Percentiles rank a stretch among this genome's conserved stretches.
Conservation (phyloP, 2,797 vertebrate genomes). For the Bradypodion ventrale region DNA sequence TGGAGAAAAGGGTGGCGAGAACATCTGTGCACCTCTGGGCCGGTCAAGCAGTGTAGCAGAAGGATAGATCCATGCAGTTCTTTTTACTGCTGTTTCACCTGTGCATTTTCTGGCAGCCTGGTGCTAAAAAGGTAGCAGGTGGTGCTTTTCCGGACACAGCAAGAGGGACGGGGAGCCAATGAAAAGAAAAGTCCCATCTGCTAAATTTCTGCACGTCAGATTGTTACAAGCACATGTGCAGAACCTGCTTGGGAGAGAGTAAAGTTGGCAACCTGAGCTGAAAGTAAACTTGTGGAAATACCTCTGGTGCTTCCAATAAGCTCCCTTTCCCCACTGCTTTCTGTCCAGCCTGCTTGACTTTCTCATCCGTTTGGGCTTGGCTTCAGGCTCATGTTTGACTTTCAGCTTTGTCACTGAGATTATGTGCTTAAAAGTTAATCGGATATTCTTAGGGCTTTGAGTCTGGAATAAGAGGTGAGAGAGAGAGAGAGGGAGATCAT, state of each 20-base stretch:
- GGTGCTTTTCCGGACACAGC: conserved; percentile 51
- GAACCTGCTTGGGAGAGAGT: too few species aligned
- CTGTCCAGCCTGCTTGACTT: background rate
- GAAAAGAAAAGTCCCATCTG: background rate
- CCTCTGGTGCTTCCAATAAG: background rate
- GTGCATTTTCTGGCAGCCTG: too few species aligned
- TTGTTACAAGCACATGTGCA: background rate
- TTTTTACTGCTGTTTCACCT: too few species aligned
- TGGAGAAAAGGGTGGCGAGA: too few species aligned
- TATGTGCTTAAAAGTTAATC: background rate
- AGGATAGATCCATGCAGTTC: too few species aligned
- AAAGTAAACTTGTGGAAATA: background rate
- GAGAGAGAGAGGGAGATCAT: background rate
- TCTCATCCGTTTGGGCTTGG: background rate
- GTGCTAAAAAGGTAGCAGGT: background rate
- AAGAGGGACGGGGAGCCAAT: background rate
- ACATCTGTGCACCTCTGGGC: too few species aligned
- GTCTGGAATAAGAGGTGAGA: background rate
- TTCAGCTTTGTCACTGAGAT: background rate
- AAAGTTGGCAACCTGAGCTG: background rate
- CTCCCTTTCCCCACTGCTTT: too few species aligned
- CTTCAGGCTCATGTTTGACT: background rate
- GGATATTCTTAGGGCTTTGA: background rate
- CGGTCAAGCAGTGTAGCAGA: too few species aligned
- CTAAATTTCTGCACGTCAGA: background rate